Base-by-base conservation (phyloP, 2,888 invertebrate species). In the Dione vanillae region DNA sequence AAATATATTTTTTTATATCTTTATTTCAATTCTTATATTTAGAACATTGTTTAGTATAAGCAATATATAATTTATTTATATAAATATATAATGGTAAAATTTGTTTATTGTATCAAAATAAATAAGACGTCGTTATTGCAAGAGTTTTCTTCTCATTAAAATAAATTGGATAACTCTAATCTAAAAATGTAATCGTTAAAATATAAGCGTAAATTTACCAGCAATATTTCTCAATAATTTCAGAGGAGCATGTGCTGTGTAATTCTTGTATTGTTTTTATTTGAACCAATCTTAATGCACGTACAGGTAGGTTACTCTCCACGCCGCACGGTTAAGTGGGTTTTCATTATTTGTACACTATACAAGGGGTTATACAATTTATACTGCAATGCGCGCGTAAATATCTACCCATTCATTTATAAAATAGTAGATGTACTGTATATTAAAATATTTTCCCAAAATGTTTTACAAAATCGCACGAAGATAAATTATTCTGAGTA, bases 191-290 rank as follows among this genome's bases (percentile, higher is more conserved):
- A 11, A 37, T 56, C 6, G 7, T 37, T 11, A 56, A 35, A 54
- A 11, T 35, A 27, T 51, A 51, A 14, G 3, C 14, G 14, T 54
- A 20, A 12, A n/a, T 35, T 35, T 8, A 35, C 14, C 3, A 54
- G 1, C 16, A 56, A 40, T 7, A 16, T 40, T 7, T 56, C 0
- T 54, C 16, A 37, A 37, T 54, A 10, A 2, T 54, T 16, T 56
- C 2, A 2, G 11, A 2, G 11, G 16, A 56, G 6, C 11, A 16
- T 16, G 35, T 35, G 35, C n/a, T 54, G 37, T 54, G 16, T 52
- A 27, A 54, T 54, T 56, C 1, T 16, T 37, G n/a, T 56, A 37
- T 56, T 56, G 54, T 56, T 56, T 37, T 54, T 37, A 52, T 56
- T 16, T 56, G 16, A n/a, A 37, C 11, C 37, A 56, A 56, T 37